Conservation (phyloP, 2,888 invertebrate genomes). For the Andrena marginata region DNA sequence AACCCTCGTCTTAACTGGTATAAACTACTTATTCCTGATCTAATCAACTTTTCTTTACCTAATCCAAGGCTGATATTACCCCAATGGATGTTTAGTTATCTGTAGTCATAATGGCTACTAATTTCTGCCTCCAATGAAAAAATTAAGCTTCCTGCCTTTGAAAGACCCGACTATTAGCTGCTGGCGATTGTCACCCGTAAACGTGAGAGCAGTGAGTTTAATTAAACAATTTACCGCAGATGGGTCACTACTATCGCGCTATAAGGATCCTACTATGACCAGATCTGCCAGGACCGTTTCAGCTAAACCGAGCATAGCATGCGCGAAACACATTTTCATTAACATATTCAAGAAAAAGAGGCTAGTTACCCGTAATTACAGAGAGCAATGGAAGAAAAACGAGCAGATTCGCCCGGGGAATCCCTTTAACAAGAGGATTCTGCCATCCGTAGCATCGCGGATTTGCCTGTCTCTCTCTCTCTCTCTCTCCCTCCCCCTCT, state of each 20-base stretch:
- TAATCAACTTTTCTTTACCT: no score
- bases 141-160: no score
- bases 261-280: neutral
- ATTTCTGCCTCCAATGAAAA: no score
- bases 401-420: slow-evolving; percentile 62
- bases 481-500: neutral
- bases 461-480: neutral
- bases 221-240: slow-evolving; percentile 36
- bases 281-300: neutral
- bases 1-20: no score
- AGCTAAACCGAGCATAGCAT: slow-evolving; percentile 39
- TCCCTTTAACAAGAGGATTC: slow-evolving; percentile 63
- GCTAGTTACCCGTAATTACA: slow-evolving; percentile 62
- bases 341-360: slow-evolving; percentile 60
- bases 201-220: neutral
- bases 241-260: slow-evolving; percentile 1
- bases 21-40: no score
- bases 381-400: slow-evolving; percentile 67
- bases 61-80: no score
- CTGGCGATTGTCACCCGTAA: neutral
- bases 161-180: no score
- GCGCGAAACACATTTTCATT: slow-evolving; percentile 55
- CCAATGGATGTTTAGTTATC: no score
- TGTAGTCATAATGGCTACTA: no score
- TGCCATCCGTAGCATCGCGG: slow-evolving; percentile 59